A percentile compares a stretch with the other conserved stretches of the same genome.
phyloP scores from a whole-genome alignment of 2,113 vertebrate genomes.

The Microtus oregoni region DNA sequence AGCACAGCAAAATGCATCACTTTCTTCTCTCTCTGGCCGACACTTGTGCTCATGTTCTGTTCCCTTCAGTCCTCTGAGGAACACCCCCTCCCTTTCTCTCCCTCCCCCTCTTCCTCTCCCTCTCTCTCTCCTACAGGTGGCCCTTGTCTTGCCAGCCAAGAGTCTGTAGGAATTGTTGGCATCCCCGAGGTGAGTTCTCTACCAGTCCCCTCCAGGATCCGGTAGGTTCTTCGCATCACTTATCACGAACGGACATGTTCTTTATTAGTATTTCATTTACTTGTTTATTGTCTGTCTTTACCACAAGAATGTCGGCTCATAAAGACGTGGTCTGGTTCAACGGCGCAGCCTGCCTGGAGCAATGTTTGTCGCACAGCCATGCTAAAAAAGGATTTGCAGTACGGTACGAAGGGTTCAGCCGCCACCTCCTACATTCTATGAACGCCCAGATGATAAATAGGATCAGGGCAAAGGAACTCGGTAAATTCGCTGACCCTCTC shows the following conservation, averaged over 20 bases:
- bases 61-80: neutral
- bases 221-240: neutral
- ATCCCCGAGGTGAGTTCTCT: neutral
- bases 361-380: neutral
- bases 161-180: neutral
- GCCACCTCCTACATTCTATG: neutral
- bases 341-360: neutral
- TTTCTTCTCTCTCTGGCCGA: neutral
- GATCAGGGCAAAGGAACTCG: neutral
- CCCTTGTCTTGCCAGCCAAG: neutral
- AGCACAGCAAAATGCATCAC: neutral
- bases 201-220: neutral
- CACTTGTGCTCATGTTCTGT: neutral
- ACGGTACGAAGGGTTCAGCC: neutral
- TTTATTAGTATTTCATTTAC: conserved; percentile 21
- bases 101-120: no score
- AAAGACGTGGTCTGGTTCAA: conserved; percentile 18
- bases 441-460: neutral
- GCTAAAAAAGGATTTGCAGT: conserved; percentile 11
- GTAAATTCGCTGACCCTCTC: neutral
- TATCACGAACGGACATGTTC: neutral
- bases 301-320: conserved; percentile 48
- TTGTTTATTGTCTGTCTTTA: conserved; percentile 51
- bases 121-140: neutral
- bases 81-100: no score